Conservation (phyloP, 2,113 vertebrate genomes). For the Macquaria ambigua region DNA sequence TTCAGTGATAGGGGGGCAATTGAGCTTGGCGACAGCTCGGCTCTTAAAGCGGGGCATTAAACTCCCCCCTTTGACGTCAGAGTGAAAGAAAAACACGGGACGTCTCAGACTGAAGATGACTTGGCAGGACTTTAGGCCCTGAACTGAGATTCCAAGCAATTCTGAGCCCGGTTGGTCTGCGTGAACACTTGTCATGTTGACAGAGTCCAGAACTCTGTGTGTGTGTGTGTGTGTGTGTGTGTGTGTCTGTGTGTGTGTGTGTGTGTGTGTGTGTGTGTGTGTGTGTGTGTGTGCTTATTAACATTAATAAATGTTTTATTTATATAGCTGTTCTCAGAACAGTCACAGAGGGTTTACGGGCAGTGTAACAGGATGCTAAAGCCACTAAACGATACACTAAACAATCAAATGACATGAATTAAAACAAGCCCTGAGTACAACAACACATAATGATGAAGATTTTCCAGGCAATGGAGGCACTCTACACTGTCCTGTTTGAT, state of each 20-base stretch:
- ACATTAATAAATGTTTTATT: constrained; percentile 64
- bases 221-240: no score
- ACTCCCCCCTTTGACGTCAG: constrained; percentile 65
- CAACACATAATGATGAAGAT: constrained; percentile 19
- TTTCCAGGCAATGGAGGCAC: not conserved
- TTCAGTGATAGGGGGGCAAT: constrained; percentile 39
- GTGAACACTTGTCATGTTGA: constrained; percentile 58
- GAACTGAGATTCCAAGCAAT: constrained; percentile 65
- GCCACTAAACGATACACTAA: constrained; percentile 33
- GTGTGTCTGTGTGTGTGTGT: not conserved
- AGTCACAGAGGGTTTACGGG: constrained; percentile 23
- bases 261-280: constrained; percentile 4
- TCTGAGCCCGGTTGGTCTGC: constrained; percentile 28
- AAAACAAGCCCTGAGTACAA: constrained; percentile 47
- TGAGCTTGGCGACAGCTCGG: constrained; percentile 26
- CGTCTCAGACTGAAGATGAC: constrained; percentile 46
- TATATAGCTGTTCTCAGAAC: constrained; percentile 48
- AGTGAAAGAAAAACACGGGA: constrained; percentile 51
- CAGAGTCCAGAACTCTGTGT: constrained; percentile 28
- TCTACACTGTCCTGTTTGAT: not conserved
- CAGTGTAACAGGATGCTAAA: constrained; percentile 28
- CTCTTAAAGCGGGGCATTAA: constrained; percentile 51
- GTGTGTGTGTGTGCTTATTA: constrained; percentile 30
- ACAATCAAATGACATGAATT: constrained; percentile 47
- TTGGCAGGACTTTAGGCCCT: constrained; percentile 67